Conservation (phyloP, 2,888 invertebrate genomes). For the Podabrus alpinus region DNA sequence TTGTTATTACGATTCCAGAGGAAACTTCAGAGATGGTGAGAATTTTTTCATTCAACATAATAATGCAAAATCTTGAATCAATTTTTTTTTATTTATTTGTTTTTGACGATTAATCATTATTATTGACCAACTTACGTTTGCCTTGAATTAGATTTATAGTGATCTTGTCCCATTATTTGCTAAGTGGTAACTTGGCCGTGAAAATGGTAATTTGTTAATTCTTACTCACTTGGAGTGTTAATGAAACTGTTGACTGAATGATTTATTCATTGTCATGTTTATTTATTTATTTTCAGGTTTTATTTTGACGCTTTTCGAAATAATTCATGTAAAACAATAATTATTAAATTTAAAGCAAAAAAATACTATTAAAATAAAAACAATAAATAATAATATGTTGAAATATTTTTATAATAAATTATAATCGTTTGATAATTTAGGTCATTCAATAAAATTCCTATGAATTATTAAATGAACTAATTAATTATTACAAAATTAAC, state of each 20-base stretch:
- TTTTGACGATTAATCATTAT: neutral
- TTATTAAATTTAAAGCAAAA: no score
- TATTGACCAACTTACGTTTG: neutral
- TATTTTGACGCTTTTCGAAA: no score
- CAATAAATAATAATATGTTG: neutral
- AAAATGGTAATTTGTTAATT: neutral
- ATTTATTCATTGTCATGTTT: neutral
- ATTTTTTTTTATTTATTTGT: no score
- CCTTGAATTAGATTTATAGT: neutral
- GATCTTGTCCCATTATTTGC: neutral
- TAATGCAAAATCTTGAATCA: neutral
- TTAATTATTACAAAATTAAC: neutral
- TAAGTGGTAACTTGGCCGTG: neutral
- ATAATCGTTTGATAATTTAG: neutral
- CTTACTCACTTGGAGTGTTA: neutral
- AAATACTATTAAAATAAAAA: no score
- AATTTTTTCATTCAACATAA: constrained; percentile 1
- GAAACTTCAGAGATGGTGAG: constrained; percentile 70
- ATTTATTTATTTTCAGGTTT: neutral
- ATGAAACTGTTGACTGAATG: neutral
- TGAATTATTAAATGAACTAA: neutral
- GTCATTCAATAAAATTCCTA: neutral
- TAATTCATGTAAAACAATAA: no score
- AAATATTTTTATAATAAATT: neutral
- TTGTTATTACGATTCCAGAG: constrained; percentile 74